phyloP scores from a whole-genome alignment of 2,113 vertebrate genomes.

The Sphyrna mokarran region DNA sequence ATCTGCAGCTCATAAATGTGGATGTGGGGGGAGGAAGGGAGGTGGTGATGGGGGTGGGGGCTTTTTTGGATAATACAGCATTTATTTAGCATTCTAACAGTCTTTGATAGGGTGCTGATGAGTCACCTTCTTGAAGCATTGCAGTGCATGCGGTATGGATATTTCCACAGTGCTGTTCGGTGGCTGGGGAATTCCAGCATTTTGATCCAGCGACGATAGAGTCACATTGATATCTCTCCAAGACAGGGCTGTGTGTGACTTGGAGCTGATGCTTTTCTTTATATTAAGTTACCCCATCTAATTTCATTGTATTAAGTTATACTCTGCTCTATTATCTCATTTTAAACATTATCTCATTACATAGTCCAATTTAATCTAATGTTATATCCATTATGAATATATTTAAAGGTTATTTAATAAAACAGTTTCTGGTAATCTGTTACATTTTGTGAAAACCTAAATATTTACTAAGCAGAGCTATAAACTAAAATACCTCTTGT shows the following conservation, averaged over 20 bases:
- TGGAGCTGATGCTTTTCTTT: neutral
- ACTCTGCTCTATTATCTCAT: neutral
- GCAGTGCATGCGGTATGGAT: neutral
- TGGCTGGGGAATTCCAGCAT: neutral
- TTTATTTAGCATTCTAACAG: neutral
- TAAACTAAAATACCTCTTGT: neutral
- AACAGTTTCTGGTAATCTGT: neutral
- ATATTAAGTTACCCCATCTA: neutral
- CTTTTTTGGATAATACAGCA: too few species aligned
- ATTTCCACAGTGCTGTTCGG: neutral
- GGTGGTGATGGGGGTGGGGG: too few species aligned
- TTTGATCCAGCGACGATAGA: neutral
- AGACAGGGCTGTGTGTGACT: neutral
- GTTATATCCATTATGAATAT: neutral
- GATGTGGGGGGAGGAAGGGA: too few species aligned
- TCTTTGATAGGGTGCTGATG: neutral
- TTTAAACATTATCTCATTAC: neutral
- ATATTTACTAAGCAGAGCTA: neutral
- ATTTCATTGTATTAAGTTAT: neutral
- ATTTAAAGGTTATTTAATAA: slow-evolving; percentile 11
- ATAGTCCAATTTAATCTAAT: neutral
- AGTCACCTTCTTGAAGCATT: neutral
- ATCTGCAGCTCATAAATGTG: too few species aligned
- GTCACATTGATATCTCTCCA: neutral
- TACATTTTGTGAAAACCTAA: neutral